These are phyloP conservation scores for Bergia puertoricense DNA, from an alignment of 92 coral and sea anemone species.

Conservation along the genomic window DNA sequence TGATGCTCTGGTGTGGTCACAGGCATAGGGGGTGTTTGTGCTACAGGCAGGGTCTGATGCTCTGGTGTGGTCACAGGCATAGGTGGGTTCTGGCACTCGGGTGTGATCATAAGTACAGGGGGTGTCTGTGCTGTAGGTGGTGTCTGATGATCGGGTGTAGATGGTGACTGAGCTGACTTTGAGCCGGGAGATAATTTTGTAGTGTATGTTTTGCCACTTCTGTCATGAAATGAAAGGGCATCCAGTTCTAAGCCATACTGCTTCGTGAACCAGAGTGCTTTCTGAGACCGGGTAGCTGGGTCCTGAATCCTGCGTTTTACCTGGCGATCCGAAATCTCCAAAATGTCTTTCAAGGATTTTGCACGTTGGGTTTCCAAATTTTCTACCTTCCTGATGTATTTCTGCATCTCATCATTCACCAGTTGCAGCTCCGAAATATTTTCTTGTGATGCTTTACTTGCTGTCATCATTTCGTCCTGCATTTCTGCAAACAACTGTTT, in stretches of 20 bases:
- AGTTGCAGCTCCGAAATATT: slow-evolving; percentile 19
- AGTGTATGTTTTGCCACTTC: slow-evolving; percentile 36
- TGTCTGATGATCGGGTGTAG: too few species aligned
- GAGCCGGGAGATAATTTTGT: background rate
- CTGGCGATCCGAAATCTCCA: slow-evolving; percentile 26
- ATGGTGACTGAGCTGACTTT: too few species aligned
- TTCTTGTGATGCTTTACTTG: background rate
- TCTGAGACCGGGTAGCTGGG: slow-evolving; percentile 25
- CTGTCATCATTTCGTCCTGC: background rate
- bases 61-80: too few species aligned
- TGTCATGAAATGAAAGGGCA: slow-evolving; percentile 24
- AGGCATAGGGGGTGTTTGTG: too few species aligned
- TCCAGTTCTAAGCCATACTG: slow-evolving; percentile 46
- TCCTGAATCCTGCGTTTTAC: slow-evolving; percentile 22
- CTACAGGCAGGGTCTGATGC: too few species aligned
- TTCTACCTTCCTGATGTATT: slow-evolving; percentile 33
- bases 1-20: too few species aligned
- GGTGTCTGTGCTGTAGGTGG: too few species aligned
- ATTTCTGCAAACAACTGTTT: slow-evolving; percentile 42
- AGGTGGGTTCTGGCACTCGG: too few species aligned
- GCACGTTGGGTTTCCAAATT: background rate
- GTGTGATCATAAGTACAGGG: too few species aligned
- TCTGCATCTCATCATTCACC: slow-evolving; percentile 33
- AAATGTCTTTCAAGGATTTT: background rate
- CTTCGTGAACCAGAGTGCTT: slow-evolving; percentile 51